These are phyloP conservation scores for Ascaphus truei DNA, from an alignment of 2,113 vertebrate species.

Conservation along the genomic window DNA sequence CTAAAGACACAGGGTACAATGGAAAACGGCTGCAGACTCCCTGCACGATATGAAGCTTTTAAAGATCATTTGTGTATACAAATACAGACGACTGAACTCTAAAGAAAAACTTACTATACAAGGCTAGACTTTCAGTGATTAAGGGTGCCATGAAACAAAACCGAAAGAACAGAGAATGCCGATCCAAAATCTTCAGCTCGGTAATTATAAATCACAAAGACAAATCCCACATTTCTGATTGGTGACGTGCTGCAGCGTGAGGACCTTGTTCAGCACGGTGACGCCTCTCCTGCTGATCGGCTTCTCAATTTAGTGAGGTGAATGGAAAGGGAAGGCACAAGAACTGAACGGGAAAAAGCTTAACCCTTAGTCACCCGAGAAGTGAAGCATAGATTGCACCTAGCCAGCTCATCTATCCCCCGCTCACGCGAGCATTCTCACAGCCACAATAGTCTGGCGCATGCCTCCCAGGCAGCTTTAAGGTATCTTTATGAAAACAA, in stretches of 20 bases:
- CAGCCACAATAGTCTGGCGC: background rate
- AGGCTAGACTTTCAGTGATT: constrained; percentile 40
- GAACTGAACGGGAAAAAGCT: constrained; percentile 52
- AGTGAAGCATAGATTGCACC: background rate
- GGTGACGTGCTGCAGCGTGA: constrained; percentile 49
- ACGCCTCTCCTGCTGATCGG: constrained; percentile 55
- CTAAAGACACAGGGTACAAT: background rate
- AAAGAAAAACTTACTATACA: constrained; percentile 45
- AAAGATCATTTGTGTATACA: constrained; percentile 29
- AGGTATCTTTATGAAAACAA: background rate
- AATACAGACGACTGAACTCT: constrained; percentile 40
- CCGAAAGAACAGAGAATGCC: constrained; percentile 39
- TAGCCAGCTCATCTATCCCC: background rate
- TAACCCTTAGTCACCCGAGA: constrained; percentile 48
- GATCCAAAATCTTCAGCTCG: constrained; percentile 57
- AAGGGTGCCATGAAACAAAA: constrained; percentile 42
- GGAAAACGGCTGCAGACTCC: constrained; percentile 10
- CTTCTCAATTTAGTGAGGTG: constrained; percentile 58
- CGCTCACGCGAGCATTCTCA: background rate
- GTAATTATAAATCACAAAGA: constrained; percentile 55
- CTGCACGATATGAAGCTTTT: constrained; percentile 8
- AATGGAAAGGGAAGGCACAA: constrained; percentile 58
- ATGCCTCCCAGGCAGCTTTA: background rate
- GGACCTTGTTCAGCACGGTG: constrained; percentile 57
- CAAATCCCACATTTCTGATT: constrained; percentile 57